Evolutionary conservation across 2,797 vertebrate genomes (phyloP).

Genomic region (Protonibea diacanthus): DNA sequence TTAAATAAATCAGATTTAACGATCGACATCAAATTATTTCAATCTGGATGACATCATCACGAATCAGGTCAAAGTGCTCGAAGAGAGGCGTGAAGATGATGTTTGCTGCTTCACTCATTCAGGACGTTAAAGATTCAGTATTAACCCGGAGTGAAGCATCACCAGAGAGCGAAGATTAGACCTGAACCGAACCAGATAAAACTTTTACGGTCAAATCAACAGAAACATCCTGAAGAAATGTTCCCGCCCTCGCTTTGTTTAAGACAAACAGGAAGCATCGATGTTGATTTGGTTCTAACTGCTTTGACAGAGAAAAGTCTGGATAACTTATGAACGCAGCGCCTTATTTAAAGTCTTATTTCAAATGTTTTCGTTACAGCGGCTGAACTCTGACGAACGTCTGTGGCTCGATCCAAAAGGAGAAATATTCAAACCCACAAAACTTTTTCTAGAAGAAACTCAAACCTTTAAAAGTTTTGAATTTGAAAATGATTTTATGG

Average conservation of each 20-base stretch:
- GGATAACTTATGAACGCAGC: no score
- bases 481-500: no score
- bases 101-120: neutral
- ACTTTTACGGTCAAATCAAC: neutral
- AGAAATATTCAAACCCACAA: neutral
- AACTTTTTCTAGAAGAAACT: neutral
- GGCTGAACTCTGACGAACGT: no score
- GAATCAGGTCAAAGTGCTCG: neutral
- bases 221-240: no score
- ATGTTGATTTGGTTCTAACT: neutral
- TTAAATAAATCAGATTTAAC: no score
- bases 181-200: neutral
- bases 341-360: no score
- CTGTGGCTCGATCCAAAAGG: no score
- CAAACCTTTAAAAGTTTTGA: no score
- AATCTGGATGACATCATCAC: neutral
- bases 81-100: neutral
- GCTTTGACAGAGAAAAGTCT: no score
- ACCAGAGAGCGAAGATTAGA: neutral
- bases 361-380: no score
- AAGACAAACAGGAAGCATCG: neutral
- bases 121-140: neutral
- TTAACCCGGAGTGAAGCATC: conserved; percentile 3
- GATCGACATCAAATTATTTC: no score
- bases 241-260: neutral